Conservation (phyloP, 35 echinoderm and acorn worm genomes). For the Anneissia japonica region DNA sequence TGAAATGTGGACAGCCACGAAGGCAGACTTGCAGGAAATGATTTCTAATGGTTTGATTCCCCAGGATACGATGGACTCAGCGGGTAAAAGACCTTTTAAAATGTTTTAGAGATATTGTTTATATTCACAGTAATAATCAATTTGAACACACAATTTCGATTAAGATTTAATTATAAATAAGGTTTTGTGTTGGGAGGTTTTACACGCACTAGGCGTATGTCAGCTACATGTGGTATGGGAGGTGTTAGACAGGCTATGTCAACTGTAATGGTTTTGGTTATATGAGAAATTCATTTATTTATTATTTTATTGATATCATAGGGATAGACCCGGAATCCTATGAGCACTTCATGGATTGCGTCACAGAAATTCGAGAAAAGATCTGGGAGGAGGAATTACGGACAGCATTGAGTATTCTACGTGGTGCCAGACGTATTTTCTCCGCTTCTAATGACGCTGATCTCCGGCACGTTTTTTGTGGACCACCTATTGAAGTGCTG, state of each 20-base stretch:
- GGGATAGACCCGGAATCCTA: slow-evolving; percentile 25
- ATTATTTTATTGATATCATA: too few species aligned
- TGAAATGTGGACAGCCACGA: background rate
- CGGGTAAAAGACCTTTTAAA: background rate
- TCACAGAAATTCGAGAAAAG: background rate
- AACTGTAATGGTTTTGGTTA: too few species aligned
- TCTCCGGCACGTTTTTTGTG: slow-evolving; percentile 16
- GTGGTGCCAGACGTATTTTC: slow-evolving; percentile 27
- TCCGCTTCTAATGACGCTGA: slow-evolving; percentile 7
- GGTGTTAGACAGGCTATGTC: too few species aligned
- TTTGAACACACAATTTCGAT: too few species aligned
- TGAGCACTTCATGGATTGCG: slow-evolving; percentile 6
- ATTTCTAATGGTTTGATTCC: background rate
- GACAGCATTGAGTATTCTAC: background rate
- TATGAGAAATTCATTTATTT: too few species aligned
- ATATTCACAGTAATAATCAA: too few species aligned
- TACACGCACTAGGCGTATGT: too few species aligned
- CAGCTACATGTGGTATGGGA: too few species aligned
- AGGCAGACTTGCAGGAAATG: background rate
- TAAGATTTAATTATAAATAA: too few species aligned
- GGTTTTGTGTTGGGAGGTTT: too few species aligned
- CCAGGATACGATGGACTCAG: background rate
- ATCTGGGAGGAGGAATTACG: slow-evolving; percentile 17
- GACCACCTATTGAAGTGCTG: slow-evolving; percentile 11
- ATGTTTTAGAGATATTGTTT: too few species aligned